Evolutionary conservation across 2,113 vertebrate genomes (phyloP).

Genomic region (Pachyramphus minor): DNA sequence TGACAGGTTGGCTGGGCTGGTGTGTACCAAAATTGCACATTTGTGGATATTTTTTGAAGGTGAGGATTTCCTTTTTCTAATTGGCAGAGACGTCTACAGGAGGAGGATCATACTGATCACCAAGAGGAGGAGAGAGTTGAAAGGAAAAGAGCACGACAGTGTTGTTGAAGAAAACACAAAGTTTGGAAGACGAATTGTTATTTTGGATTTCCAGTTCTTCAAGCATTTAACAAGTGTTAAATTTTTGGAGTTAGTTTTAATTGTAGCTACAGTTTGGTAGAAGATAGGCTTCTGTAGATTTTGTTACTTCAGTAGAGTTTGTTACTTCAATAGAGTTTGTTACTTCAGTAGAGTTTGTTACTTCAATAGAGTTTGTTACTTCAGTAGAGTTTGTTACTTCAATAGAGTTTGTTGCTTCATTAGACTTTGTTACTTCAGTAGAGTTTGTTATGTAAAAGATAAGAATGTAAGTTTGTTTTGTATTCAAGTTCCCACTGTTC

Average conservation of each 20-base stretch:
- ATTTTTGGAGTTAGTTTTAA: neutral
- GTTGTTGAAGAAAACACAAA: slow-evolving; percentile 30
- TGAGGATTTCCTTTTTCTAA: neutral
- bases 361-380: too few relatives aligned
- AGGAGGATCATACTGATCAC: slow-evolving; percentile 89
- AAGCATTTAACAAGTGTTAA: neutral
- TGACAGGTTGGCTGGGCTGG: neutral
- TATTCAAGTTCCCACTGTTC: neutral
- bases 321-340: too few relatives aligned
- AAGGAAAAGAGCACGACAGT: slow-evolving; percentile 86
- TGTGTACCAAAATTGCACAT: neutral
- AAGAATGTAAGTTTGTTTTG: neutral
- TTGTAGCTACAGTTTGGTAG: neutral
- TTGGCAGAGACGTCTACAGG: slow-evolving; percentile 76
- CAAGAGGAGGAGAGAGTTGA: slow-evolving; percentile 85
- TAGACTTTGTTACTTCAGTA: too few relatives aligned
- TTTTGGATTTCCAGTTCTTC: neutral
- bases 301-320: neutral
- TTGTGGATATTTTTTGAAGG: neutral
- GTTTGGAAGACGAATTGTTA: neutral
- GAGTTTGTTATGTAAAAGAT: too few relatives aligned
- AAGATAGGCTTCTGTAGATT: neutral
- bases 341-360: too few relatives aligned
- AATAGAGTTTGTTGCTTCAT: too few relatives aligned
- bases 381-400: too few relatives aligned